A percentile compares a stretch with the other conserved stretches of the same genome.
phyloP scores from a whole-genome alignment of 2,888 invertebrate species.

The Nasonovia ribisnigri region DNA sequence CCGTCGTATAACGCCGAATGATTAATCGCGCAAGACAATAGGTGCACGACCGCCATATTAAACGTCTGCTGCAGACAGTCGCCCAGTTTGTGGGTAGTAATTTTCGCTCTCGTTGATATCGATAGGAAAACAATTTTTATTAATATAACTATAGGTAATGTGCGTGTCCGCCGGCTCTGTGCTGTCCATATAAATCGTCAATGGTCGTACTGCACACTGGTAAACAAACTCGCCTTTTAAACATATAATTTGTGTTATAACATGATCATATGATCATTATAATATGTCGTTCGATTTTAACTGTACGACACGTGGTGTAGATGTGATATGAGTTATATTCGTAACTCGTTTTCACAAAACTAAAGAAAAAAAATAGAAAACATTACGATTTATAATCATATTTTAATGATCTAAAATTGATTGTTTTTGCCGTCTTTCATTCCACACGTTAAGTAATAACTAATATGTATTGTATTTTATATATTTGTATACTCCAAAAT shows the following conservation, averaged over 20 bases:
- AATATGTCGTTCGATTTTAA: not conserved
- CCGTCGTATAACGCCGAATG: not conserved
- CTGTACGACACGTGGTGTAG: not conserved
- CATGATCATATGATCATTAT: not conserved
- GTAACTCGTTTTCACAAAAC: not conserved
- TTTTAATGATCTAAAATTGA: not conserved
- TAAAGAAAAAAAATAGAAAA: not conserved
- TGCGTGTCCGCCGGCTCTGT: not conserved
- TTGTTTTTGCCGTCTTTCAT: not conserved
- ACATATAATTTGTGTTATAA: not conserved
- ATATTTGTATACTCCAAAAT: too few species aligned
- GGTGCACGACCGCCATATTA: not conserved
- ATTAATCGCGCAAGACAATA: constrained; percentile 15
- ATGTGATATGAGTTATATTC: not conserved
- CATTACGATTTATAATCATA: not conserved
- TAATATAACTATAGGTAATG: not conserved
- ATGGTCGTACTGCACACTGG: not conserved
- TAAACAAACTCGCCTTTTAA: not conserved
- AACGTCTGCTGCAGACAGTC: not conserved
- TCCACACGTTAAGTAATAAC: not conserved
- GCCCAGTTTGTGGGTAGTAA: not conserved
- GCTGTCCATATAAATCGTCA: not conserved
- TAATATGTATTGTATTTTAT: not conserved
- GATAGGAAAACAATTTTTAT: not conserved
- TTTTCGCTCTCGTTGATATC: not conserved